Conservation (phyloP, 2,888 invertebrate genomes). For the Eilema caniola region DNA sequence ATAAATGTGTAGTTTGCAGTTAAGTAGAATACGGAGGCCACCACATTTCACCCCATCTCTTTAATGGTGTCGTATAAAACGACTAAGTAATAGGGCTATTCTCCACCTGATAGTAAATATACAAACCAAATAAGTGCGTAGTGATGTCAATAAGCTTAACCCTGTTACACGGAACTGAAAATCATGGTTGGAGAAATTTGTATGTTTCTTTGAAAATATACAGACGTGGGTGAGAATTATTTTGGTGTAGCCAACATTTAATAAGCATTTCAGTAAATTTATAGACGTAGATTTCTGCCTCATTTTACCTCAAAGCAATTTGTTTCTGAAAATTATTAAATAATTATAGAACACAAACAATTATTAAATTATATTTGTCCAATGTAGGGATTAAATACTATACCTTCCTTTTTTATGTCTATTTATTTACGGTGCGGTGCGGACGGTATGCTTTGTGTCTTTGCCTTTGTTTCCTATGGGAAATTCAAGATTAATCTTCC, state of each 20-base stretch:
- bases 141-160: background rate
- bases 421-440: background rate
- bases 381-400: background rate
- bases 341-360: too few species aligned
- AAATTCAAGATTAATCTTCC: background rate
- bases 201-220: background rate
- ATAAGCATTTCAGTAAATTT: background rate
- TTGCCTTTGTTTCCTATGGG: background rate
- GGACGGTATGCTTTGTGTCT: background rate
- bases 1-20: background rate
- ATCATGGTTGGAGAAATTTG: background rate
- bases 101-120: background rate
- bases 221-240: background rate
- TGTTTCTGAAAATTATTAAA: background rate
- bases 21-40: background rate
- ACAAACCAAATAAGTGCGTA: background rate
- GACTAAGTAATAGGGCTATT: slow-evolving; percentile 4
- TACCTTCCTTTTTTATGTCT: background rate
- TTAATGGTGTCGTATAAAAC: background rate
- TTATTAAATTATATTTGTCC: background rate
- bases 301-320: background rate
- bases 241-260: background rate
- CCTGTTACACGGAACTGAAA: background rate
- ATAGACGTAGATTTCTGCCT: background rate
- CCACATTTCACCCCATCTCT: background rate